phyloP scores from a whole-genome alignment of 1,140 invertebrate genomes.

The Drosophila jambulina region DNA sequence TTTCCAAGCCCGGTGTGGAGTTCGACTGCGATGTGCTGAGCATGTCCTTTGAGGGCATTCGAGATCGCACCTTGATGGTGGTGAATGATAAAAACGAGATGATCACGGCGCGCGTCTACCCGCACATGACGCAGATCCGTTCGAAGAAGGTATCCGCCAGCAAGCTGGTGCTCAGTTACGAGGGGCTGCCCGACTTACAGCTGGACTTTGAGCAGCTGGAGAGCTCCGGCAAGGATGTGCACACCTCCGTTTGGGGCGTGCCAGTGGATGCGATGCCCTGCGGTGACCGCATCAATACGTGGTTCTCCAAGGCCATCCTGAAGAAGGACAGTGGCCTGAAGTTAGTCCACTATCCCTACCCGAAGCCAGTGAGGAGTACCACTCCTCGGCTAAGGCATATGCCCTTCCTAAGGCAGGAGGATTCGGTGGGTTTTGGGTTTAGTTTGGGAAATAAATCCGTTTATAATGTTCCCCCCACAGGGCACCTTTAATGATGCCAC shows the following conservation, averaged over 20 bases:
- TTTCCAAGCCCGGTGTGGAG: constrained; percentile 58
- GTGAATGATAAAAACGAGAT: constrained; percentile 86
- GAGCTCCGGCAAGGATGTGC: constrained; percentile 74
- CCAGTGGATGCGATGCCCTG: constrained; percentile 87
- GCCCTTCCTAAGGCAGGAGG: constrained; percentile 63
- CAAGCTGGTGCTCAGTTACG: constrained; percentile 82
- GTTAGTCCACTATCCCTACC: constrained; percentile 87
- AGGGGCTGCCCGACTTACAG: constrained; percentile 86
- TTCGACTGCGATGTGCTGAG: constrained; percentile 86
- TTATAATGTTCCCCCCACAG: constrained; percentile 56
- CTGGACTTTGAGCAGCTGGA: constrained; percentile 82
- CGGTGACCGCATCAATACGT: constrained; percentile 87
- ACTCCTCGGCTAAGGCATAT: constrained; percentile 54
- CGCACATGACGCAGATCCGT: constrained; percentile 86
- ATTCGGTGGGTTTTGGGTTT: constrained; percentile 60
- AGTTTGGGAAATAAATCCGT: too few relatives aligned
- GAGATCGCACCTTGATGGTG: constrained; percentile 86
- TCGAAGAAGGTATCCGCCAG: constrained; percentile 79
- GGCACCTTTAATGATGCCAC: constrained; percentile 85
- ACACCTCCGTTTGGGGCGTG: constrained; percentile 86
- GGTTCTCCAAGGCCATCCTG: constrained; percentile 87
- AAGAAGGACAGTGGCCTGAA: constrained; percentile 86
- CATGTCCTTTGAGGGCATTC: constrained; percentile 81
- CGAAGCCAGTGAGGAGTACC: constrained; percentile 74
- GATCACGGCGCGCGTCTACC: constrained; percentile 86